Percentiles rank a stretch among this genome's conserved stretches.
phyloP scores from a whole-genome alignment of 2,888 invertebrate genomes.

The Himalopsyche kuldschensis region DNA sequence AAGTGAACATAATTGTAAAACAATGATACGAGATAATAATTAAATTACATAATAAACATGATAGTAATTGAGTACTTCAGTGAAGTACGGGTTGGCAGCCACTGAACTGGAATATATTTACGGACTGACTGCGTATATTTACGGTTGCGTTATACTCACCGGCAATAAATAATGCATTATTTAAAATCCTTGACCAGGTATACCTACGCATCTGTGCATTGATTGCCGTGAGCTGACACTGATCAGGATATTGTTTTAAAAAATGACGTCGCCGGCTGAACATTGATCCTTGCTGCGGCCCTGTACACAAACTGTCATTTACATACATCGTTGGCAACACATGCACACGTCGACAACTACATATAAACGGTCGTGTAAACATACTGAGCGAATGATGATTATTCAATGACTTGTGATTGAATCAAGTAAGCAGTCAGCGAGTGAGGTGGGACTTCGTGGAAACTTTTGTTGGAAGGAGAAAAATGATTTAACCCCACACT shows the following conservation, averaged over 20 bases:
- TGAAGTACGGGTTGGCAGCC: not conserved
- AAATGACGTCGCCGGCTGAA: not conserved
- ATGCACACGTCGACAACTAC: not conserved
- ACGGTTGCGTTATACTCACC: not conserved
- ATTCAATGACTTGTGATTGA: conserved; percentile 1
- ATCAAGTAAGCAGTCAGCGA: not conserved
- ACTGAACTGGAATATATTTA: not conserved
- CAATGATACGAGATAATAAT: too few species aligned
- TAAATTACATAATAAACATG: too few species aligned
- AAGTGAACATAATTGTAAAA: too few species aligned
- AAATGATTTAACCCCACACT: too few species aligned
- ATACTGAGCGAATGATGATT: not conserved
- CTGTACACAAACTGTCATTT: not conserved
- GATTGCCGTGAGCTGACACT: not conserved
- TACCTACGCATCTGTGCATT: not conserved
- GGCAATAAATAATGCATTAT: not conserved
- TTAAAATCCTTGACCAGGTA: not conserved
- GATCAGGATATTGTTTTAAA: not conserved
- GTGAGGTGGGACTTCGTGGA: not conserved
- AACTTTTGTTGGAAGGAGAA: not conserved
- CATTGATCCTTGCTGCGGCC: not conserved
- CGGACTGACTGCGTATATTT: not conserved
- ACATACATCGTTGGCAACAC: not conserved
- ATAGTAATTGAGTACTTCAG: not conserved
- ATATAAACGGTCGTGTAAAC: not conserved